Percentiles rank a stretch among this genome's conserved stretches.
Evolutionary conservation across 2,113 vertebrate genomes (phyloP).

Genomic region (Corythornis madagascariensis): DNA sequence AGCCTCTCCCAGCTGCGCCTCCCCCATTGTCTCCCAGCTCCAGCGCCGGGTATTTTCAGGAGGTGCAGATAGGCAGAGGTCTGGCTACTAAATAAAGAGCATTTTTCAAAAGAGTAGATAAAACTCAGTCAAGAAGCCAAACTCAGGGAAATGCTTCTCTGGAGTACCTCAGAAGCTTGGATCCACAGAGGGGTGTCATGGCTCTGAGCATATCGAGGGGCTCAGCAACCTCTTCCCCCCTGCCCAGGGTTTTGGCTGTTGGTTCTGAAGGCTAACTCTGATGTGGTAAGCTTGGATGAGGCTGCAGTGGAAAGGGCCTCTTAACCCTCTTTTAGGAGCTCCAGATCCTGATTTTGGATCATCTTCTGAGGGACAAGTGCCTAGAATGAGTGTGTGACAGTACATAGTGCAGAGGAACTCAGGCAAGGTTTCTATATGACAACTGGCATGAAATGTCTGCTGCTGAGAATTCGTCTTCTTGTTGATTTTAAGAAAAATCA

Average conservation of each 20-base stretch:
- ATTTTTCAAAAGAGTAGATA: background rate
- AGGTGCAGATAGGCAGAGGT: background rate
- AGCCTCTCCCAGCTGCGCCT: no score
- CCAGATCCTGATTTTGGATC: background rate
- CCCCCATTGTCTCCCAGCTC: no score
- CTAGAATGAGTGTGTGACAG: background rate
- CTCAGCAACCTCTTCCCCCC: background rate
- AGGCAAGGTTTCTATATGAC: background rate
- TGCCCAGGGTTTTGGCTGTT: background rate
- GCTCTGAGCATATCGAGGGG: background rate
- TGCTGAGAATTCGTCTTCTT: background rate
- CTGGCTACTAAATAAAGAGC: background rate
- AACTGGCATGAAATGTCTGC: background rate
- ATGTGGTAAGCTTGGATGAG: background rate
- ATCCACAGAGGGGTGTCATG: background rate
- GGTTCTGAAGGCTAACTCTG: background rate
- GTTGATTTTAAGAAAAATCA: background rate
- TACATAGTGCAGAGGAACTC: background rate
- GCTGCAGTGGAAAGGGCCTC: background rate
- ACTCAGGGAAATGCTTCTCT: background rate
- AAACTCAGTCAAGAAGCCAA: background rate
- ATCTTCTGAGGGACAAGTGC: background rate
- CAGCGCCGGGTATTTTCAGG: background rate
- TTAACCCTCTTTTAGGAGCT: background rate
- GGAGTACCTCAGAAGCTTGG: background rate